Percentiles rank a stretch among this genome's conserved stretches.
Conservation (phyloP, 1,140 invertebrate species). For the Pseudomyrmex sp. region DNA sequence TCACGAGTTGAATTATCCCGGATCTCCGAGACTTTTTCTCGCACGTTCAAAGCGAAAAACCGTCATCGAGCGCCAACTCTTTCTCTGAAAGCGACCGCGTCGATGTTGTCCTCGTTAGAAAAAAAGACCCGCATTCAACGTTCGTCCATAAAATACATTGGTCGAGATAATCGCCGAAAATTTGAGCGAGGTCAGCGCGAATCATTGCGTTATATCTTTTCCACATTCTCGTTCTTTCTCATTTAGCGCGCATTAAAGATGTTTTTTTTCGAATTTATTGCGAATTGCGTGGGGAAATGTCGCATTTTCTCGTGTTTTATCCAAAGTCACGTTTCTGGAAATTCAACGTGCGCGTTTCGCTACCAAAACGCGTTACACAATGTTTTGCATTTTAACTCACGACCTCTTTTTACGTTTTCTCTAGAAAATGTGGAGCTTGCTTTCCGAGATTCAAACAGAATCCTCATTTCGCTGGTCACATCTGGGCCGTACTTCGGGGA, state of each 20-base stretch:
- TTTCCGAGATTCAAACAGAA: constrained; percentile 37
- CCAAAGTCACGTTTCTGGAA: constrained; percentile 2
- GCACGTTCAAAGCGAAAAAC: neutral
- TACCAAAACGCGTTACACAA: constrained; percentile 5
- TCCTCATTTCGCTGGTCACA: constrained; percentile 19
- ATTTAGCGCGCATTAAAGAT: neutral
- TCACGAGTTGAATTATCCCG: constrained; percentile 8
- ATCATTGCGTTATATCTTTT: neutral
- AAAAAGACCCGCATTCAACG: constrained; percentile 46
- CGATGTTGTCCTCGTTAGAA: neutral
- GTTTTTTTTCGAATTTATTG: constrained; percentile 15
- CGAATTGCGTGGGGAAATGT: neutral
- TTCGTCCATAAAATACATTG: constrained; percentile 14
- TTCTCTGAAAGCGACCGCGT: constrained; percentile 30
- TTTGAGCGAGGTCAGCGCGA: constrained; percentile 1
- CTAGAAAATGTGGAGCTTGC: constrained; percentile 22
- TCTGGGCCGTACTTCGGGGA: constrained; percentile 11
- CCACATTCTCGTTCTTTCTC: constrained; percentile 9
- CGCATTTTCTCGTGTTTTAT: neutral
- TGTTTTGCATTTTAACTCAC: constrained; percentile 27
- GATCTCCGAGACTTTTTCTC: neutral
- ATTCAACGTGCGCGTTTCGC: neutral
- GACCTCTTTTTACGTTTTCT: constrained; percentile 13
- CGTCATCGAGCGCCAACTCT: constrained; percentile 42
- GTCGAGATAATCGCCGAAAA: neutral